Percentiles rank a stretch among this genome's conserved stretches.
phyloP scores from a whole-genome alignment of 2,113 vertebrate genomes.

The Apodemus speciosus region DNA sequence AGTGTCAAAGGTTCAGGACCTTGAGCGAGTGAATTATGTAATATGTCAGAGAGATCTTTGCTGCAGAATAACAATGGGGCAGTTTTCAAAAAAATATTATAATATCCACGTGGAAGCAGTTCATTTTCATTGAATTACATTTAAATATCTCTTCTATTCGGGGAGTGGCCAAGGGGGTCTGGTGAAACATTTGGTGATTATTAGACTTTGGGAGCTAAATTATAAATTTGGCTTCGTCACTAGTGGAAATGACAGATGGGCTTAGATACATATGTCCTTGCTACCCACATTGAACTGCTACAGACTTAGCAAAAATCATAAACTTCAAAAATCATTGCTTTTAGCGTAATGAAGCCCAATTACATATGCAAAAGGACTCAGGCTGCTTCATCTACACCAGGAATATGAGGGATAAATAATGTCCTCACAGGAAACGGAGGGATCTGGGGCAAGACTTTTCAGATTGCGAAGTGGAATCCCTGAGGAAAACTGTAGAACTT shows the following conservation, averaged over 20 bases:
- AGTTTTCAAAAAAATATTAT: background rate
- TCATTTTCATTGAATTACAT: background rate
- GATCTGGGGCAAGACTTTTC: background rate
- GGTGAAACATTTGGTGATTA: slow-evolving; percentile 77
- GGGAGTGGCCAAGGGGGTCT: slow-evolving; percentile 64
- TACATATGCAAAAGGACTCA: background rate
- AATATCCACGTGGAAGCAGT: background rate
- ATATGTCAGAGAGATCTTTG: background rate
- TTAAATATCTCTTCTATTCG: background rate
- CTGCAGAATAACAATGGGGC: background rate
- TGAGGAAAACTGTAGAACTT: background rate
- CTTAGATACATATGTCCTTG: background rate
- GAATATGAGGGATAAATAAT: background rate
- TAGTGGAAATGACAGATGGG: slow-evolving; percentile 61
- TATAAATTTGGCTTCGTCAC: slow-evolving; percentile 48
- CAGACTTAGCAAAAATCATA: background rate
- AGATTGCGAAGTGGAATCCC: background rate
- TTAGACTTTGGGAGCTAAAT: slow-evolving; percentile 67
- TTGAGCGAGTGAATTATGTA: background rate
- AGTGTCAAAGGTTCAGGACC: background rate
- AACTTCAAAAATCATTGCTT: slow-evolving; percentile 22
- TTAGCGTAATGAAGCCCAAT: background rate
- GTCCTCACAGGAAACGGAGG: background rate
- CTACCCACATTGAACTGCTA: background rate
- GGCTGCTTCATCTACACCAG: background rate